A percentile compares a stretch with the other conserved stretches of the same genome.
These are phyloP conservation scores for Heteromyza rotundicornis DNA, from an alignment of 2,888 invertebrate species.

Conservation along the genomic window DNA sequence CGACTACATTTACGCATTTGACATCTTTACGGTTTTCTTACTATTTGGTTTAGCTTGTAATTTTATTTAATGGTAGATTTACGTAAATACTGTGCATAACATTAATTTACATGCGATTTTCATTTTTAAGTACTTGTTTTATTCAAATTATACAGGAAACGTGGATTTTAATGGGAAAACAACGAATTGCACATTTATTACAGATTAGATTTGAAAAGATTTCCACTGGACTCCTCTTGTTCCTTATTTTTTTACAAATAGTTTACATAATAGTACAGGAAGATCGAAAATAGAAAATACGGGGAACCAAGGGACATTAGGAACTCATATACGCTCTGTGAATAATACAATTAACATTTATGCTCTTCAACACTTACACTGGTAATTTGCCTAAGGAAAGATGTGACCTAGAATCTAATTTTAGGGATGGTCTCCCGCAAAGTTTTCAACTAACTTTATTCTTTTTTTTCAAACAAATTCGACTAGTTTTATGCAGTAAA, in stretches of 20 bases:
- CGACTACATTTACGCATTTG: slow-evolving; percentile 13
- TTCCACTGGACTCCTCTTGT: too few species aligned
- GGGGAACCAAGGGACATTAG: slow-evolving; percentile 28
- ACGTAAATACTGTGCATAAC: background rate
- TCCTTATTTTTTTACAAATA: too few species aligned
- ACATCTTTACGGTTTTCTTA: background rate
- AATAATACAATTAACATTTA: slow-evolving; percentile 24
- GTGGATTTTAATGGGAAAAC: slow-evolving; percentile 6
- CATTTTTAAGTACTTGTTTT: background rate
- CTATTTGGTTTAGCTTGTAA: background rate
- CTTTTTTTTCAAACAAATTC: slow-evolving; percentile 26
- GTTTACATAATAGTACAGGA: background rate
- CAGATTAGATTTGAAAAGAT: slow-evolving; percentile 2
- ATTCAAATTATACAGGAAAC: slow-evolving; percentile 8
- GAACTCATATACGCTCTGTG: slow-evolving; percentile 41
- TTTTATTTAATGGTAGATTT: background rate
- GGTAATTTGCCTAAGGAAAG: slow-evolving; percentile 23
- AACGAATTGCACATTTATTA: slow-evolving; percentile 37
- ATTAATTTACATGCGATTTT: slow-evolving; percentile 1
- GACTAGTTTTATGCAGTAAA: slow-evolving; percentile 26
- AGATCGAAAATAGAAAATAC: too few species aligned
- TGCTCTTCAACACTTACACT: slow-evolving; percentile 1
- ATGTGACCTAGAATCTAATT: slow-evolving; percentile 9
- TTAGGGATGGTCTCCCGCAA: background rate
- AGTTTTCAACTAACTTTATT: slow-evolving; percentile 32